Percentiles rank a stretch among this genome's conserved stretches.
These are phyloP conservation scores for Seira ritae DNA, from an alignment of 2,888 invertebrate species.

Conservation along the genomic window DNA sequence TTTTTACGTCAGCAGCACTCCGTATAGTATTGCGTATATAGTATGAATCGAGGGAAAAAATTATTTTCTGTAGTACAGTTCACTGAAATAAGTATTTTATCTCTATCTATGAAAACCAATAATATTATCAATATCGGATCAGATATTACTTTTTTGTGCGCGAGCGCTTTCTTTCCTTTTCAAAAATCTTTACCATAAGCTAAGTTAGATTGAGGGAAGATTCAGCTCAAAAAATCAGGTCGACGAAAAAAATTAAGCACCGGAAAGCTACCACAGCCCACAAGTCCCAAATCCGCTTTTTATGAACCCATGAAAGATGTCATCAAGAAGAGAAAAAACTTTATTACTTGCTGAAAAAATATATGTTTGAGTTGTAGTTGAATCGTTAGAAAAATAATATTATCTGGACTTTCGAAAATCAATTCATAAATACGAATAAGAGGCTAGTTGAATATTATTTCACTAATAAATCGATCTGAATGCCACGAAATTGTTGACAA, in stretches of 20 bases:
- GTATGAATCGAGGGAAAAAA: too few relatives aligned
- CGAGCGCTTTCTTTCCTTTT: neutral
- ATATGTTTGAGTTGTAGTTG: neutral
- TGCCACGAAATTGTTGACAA: too few relatives aligned
- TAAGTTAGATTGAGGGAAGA: neutral
- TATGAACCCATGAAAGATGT: neutral
- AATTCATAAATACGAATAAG: too few relatives aligned
- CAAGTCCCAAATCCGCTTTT: neutral
- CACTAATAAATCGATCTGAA: too few relatives aligned
- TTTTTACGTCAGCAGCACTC: neutral
- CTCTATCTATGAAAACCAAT: neutral
- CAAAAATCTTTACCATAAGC: neutral
- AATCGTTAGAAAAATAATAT: neutral
- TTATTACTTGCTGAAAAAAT: neutral
- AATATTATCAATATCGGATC: neutral
- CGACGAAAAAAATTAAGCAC: neutral
- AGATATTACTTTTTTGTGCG: neutral
- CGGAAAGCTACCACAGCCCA: neutral
- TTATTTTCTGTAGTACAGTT: too few relatives aligned
- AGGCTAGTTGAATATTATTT: too few relatives aligned
- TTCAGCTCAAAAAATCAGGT: neutral
- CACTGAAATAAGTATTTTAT: neutral
- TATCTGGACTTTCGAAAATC: neutral
- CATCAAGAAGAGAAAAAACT: neutral
- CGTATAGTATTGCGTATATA: neutral